These are phyloP conservation scores for Gibbula magus DNA, from an alignment of 2,888 invertebrate genomes.

Conservation along the genomic window DNA sequence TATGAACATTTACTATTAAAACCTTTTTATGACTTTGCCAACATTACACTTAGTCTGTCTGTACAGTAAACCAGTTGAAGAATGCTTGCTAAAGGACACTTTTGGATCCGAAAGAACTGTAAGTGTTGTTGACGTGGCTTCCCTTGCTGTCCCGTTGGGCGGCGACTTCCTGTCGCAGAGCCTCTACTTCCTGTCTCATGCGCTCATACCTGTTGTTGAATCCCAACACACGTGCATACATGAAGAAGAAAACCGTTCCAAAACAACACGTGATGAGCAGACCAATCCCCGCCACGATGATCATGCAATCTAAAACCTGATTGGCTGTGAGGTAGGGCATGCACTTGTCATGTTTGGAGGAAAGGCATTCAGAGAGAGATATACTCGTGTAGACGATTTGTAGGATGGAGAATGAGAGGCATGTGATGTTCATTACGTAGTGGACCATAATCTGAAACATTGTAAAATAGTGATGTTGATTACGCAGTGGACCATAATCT, in stretches of 20 bases:
- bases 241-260: constrained; percentile 9
- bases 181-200: not conserved
- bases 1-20: too few species aligned
- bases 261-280: not conserved
- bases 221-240: constrained; percentile 12
- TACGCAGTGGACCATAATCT: too few species aligned
- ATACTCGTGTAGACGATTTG: not conserved
- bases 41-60: too few species aligned
- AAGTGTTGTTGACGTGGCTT: too few species aligned
- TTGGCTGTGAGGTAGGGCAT: not conserved
- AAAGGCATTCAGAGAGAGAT: not conserved
- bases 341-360: not conserved
- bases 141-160: too few species aligned
- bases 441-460: not conserved
- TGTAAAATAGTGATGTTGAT: too few species aligned
- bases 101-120: too few species aligned
- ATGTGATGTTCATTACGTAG: not conserved
- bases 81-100: too few species aligned
- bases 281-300: not conserved
- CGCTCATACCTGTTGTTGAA: not conserved
- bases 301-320: not conserved
- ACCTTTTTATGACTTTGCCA: too few species aligned
- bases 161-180: too few species aligned
- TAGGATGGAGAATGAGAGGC: not conserved
- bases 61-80: too few species aligned